Percentiles rank a stretch among this genome's conserved stretches.
These are phyloP conservation scores for Hololepta plana DNA, from an alignment of 2,888 invertebrate genomes.

Conservation along the genomic window DNA sequence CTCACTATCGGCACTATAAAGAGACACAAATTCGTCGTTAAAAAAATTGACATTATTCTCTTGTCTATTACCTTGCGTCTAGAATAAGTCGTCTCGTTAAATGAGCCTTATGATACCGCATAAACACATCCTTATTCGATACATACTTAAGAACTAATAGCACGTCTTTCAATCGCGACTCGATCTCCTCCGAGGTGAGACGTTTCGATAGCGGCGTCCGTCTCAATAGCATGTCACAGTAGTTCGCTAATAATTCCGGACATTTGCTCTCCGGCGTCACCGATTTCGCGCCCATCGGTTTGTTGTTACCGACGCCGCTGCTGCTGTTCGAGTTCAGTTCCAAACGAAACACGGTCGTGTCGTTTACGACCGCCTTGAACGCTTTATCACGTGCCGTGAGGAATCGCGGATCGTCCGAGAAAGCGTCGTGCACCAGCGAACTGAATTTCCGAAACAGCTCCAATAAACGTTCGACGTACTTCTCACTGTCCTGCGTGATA, in stretches of 20 bases:
- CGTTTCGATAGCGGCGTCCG: constrained; percentile 93
- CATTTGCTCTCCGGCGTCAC: constrained; percentile 91
- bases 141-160: constrained; percentile 95
- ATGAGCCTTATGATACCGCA: constrained; percentile 98
- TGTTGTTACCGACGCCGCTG: no score
- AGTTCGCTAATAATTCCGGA: constrained; percentile 95
- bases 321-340: constrained; percentile 37
- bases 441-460: constrained; percentile 89
- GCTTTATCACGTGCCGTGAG: constrained; percentile 96
- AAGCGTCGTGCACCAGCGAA: constrained; percentile 80
- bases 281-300: constrained; percentile 35
- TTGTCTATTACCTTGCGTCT: constrained; percentile 56
- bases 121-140: constrained; percentile 98
- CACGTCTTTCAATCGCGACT: constrained; percentile 81
- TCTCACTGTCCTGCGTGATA: constrained; percentile 94
- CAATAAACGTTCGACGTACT: constrained; percentile 89
- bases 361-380: constrained; percentile 94
- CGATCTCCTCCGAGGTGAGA: constrained; percentile 92
- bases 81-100: constrained; percentile 88
- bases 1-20: constrained; percentile 82
- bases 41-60: constrained; percentile 4
- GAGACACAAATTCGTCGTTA: not conserved
- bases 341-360: constrained; percentile 71
- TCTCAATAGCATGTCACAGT: constrained; percentile 96
- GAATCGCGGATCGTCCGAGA: constrained; percentile 92